These are phyloP conservation scores for Chloropsis cyanopogon DNA, from an alignment of 2,113 vertebrate species.

Conservation along the genomic window DNA sequence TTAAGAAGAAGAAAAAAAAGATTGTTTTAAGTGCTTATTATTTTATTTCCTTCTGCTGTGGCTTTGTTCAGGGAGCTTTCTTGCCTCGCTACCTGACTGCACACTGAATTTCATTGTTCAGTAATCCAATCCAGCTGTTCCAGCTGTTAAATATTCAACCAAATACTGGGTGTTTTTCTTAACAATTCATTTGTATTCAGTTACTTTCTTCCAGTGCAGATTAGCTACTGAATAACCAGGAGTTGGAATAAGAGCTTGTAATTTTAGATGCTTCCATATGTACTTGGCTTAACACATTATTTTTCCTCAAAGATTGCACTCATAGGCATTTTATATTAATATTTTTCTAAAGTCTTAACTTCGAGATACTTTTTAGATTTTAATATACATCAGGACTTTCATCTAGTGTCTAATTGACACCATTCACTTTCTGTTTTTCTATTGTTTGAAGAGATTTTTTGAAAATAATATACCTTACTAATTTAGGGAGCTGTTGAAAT, in stretches of 20 bases:
- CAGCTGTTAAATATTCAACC: slow-evolving; percentile 61
- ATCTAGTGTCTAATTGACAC: background rate
- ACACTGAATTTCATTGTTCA: slow-evolving; percentile 50
- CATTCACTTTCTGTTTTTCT: background rate
- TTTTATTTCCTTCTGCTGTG: slow-evolving; percentile 26
- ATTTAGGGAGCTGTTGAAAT: background rate
- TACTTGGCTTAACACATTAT: slow-evolving; percentile 45
- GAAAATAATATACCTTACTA: background rate
- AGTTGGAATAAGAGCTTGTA: slow-evolving; percentile 41
- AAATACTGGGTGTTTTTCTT: slow-evolving; percentile 51
- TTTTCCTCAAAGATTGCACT: slow-evolving; percentile 23
- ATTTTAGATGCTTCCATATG: slow-evolving; percentile 52
- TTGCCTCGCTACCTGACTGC: background rate
- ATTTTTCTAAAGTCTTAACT: slow-evolving; percentile 35
- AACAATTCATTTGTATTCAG: slow-evolving; percentile 62
- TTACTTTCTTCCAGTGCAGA: slow-evolving; percentile 43
- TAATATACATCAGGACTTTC: background rate
- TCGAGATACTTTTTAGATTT: background rate
- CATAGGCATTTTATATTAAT: slow-evolving; percentile 20
- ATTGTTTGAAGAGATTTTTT: background rate
- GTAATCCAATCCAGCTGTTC: slow-evolving; percentile 55
- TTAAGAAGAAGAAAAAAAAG: background rate
- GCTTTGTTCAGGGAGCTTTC: slow-evolving; percentile 14
- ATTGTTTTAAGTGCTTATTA: background rate
- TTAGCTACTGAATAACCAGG: slow-evolving; percentile 59